phyloP scores from a whole-genome alignment of 2,888 invertebrate genomes.

The Halocaridina rubra region DNA sequence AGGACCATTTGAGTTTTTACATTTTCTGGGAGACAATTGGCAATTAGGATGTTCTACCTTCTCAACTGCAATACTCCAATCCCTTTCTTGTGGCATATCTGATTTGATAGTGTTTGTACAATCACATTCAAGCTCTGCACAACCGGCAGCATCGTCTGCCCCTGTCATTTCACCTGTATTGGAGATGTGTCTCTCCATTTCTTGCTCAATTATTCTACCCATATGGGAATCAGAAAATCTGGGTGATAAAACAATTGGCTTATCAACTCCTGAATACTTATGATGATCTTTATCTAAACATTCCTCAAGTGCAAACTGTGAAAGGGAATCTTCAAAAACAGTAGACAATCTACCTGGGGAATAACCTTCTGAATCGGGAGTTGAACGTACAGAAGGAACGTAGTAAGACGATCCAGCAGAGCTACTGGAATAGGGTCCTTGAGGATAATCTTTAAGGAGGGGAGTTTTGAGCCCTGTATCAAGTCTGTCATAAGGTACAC shows the following conservation, averaged over 20 bases:
- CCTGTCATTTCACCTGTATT: not conserved
- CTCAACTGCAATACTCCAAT: not conserved
- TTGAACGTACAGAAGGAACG: slow-evolving; percentile 39
- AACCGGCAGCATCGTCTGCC: not conserved
- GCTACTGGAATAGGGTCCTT: slow-evolving; percentile 53
- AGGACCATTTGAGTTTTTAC: not conserved
- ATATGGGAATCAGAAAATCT: slow-evolving; percentile 25
- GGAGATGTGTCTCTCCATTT: slow-evolving; percentile 30
- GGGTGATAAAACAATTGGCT: not conserved
- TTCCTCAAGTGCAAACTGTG: no score
- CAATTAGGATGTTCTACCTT: not conserved
- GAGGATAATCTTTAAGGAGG: slow-evolving; percentile 43
- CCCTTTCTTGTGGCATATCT: no score
- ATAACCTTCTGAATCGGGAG: slow-evolving; percentile 34
- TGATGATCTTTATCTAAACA: not conserved
- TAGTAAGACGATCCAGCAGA: slow-evolving; percentile 44
- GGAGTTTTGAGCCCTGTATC: slow-evolving; percentile 10
- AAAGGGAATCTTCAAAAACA: slow-evolving; percentile 11
- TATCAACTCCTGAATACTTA: not conserved
- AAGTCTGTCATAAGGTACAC: not conserved
- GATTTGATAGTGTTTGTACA: no score
- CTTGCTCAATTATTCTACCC: slow-evolving; percentile 44
- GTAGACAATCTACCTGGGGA: slow-evolving; percentile 21
- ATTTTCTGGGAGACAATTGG: not conserved
- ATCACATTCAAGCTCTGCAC: no score